phyloP scores from a whole-genome alignment of 2,888 invertebrate species.

The Drosophila infuscata region DNA sequence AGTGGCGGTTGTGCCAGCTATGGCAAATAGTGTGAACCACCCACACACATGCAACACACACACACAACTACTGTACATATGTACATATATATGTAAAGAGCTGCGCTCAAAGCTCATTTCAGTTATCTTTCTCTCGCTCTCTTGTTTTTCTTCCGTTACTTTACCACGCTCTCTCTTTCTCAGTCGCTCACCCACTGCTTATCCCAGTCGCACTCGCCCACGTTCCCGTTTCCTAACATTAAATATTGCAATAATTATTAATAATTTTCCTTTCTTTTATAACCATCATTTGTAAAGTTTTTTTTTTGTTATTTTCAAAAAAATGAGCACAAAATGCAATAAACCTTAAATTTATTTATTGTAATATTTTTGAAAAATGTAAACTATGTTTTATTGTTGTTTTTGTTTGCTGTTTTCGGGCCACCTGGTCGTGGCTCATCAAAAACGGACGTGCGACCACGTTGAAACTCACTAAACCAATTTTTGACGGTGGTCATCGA shows the following conservation, averaged over 20 bases:
- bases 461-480: no score
- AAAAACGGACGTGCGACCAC: no score
- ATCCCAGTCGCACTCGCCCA: conserved; percentile 25
- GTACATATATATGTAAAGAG: conserved; percentile 68
- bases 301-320: conserved; percentile 49
- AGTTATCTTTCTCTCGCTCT: conserved; percentile 6
- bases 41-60: background rate
- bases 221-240: conserved; percentile 20
- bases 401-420: no score
- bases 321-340: conserved; percentile 68
- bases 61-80: conserved; percentile 33
- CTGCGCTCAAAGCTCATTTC: conserved; percentile 41
- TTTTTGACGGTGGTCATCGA: no score
- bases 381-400: background rate
- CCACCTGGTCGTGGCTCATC: no score
- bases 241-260: conserved; percentile 38
- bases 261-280: conserved; percentile 30
- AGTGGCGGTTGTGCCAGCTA: conserved; percentile 80
- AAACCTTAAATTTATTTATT: conserved; percentile 77
- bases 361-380: conserved; percentile 50
- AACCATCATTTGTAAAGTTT: conserved; percentile 44
- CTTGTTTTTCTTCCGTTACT: conserved; percentile 2
- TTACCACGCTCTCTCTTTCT: background rate
- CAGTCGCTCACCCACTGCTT: conserved; percentile 13
- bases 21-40: conserved; percentile 71